Conservation (phyloP, 2,797 vertebrate genomes). For the Phalloptychus januarius region DNA sequence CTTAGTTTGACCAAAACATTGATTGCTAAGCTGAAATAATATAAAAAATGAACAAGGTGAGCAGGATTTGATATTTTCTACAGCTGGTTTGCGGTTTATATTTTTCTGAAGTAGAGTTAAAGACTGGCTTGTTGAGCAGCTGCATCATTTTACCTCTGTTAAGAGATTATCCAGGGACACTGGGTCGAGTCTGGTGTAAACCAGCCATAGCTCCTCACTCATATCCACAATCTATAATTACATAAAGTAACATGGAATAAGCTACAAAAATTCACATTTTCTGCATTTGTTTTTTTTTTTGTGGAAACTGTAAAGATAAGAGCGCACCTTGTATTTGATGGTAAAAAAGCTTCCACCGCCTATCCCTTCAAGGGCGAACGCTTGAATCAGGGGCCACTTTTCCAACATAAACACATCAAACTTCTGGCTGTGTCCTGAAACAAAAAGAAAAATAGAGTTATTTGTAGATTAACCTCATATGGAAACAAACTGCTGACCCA, state of each 20-base stretch:
- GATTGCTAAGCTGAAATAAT: background rate
- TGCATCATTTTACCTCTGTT: slow-evolving; percentile 83
- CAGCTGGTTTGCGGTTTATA: background rate
- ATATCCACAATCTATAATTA: slow-evolving; percentile 88
- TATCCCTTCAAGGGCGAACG: slow-evolving; percentile 96
- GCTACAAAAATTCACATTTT: background rate
- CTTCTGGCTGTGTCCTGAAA: slow-evolving; percentile 90
- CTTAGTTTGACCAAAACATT: background rate
- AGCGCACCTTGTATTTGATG: slow-evolving; percentile 91
- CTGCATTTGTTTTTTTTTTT: background rate
- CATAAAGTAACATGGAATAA: background rate
- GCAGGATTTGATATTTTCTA: background rate
- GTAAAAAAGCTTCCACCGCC: slow-evolving; percentile 97
- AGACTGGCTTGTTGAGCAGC: background rate
- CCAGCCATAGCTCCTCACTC: slow-evolving; percentile 90
- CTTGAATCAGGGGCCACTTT: slow-evolving; percentile 98
- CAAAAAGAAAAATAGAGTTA: slow-evolving; percentile 27
- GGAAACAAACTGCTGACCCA: slow-evolving; percentile 35
- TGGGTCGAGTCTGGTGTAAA: slow-evolving; percentile 91
- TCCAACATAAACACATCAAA: slow-evolving; percentile 98
- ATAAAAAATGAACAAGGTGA: background rate
- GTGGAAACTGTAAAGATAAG: background rate
- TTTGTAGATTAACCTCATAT: background rate
- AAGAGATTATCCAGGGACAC: slow-evolving; percentile 89
- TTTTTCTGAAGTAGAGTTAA: background rate